A percentile compares a stretch with the other conserved stretches of the same genome.
These are phyloP conservation scores for Strix aluco DNA, from an alignment of 2,113 vertebrate genomes.

Conservation along the genomic window DNA sequence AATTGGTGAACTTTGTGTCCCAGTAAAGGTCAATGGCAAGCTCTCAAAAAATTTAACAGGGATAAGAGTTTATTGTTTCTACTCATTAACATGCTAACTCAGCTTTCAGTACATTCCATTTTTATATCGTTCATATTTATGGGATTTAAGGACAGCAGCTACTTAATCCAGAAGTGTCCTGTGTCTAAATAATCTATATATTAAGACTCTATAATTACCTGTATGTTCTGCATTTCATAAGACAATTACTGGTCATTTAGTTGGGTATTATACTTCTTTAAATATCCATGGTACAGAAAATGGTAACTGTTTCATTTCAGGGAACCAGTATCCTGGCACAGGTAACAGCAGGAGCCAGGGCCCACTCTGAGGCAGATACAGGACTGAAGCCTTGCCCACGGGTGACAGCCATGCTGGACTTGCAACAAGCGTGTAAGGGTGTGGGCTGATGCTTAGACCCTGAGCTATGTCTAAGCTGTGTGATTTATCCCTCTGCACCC, in stretches of 20 bases:
- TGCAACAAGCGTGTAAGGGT: accelerated
- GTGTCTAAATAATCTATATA: neutral
- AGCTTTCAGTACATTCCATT: neutral
- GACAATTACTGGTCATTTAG: neutral
- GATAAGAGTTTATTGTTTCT: neutral
- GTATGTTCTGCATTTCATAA: neutral
- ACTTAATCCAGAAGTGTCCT: neutral
- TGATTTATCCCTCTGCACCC: neutral
- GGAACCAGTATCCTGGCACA: neutral
- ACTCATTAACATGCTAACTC: neutral
- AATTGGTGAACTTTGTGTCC: neutral
- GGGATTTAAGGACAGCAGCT: neutral
- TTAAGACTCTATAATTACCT: neutral
- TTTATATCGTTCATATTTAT: neutral
- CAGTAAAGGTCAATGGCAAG: neutral
- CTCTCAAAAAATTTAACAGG: neutral
- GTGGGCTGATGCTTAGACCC: neutral
- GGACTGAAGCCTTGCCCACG: neutral
- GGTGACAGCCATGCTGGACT: neutral
- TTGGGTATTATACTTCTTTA: neutral
- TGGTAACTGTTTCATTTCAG: neutral
- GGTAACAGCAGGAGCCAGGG: neutral
- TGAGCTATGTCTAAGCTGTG: neutral
- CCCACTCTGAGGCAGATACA: neutral
- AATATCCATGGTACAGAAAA: neutral